Conservation (phyloP, 2,113 vertebrate genomes). For the Gopherus flavomarginatus region DNA sequence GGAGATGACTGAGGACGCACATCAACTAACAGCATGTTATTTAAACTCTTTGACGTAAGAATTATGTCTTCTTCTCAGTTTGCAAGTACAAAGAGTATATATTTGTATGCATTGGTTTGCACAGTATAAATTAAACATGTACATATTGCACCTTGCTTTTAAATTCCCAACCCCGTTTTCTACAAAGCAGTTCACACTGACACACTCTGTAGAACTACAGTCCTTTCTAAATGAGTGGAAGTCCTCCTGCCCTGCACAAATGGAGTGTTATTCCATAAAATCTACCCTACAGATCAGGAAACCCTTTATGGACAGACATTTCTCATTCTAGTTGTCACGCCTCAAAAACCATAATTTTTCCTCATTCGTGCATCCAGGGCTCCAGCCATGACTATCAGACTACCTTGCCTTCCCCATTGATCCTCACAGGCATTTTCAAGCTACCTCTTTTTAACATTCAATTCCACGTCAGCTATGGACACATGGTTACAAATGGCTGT, state of each 20-base stretch:
- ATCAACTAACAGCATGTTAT: fast-evolving
- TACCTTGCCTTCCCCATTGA: not conserved
- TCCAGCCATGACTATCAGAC: not conserved
- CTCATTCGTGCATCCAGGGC: not conserved
- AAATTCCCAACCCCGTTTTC: fast-evolving
- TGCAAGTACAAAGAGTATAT: not conserved
- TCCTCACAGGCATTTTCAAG: not conserved
- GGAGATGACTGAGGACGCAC: not conserved
- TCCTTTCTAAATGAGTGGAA: fast-evolving
- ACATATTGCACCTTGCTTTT: not conserved
- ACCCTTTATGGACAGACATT: not conserved
- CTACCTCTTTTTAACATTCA: not conserved
- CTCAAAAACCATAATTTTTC: not conserved
- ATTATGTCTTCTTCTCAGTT: fast-evolving
- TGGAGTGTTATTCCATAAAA: not conserved
- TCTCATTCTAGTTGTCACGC: not conserved
- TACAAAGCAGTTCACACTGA: not conserved
- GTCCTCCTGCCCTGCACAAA: fast-evolving
- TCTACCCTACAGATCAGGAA: not conserved
- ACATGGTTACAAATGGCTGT: fast-evolving
- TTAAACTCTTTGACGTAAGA: not conserved
- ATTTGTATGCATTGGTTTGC: not conserved
- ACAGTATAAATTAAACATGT: not conserved
- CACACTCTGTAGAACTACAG: not conserved
- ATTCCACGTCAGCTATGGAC: not conserved